Evolutionary conservation across 2,113 vertebrate genomes (phyloP), one percentile per base, ranked within the genome.

Genomic region (Toxotes jaculatrix): DNA sequence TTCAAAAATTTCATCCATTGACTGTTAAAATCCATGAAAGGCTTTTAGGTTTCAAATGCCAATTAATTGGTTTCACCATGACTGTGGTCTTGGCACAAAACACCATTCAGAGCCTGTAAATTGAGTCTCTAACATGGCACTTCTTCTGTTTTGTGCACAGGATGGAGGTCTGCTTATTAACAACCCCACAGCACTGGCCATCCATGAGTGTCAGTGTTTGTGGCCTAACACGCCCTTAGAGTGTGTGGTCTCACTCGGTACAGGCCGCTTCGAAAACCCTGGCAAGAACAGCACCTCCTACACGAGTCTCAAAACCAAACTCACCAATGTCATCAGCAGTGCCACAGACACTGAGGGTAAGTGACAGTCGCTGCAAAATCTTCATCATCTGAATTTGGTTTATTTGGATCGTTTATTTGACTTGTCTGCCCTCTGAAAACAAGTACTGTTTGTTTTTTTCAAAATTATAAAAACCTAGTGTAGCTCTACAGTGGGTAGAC

Each of bases 121-220:
- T 56, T 10, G 38, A 53, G 27, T 71, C 31, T 59, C 56, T 85
- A 53, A 86, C 73, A 38, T 16, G n/a, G 27, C 38, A 27, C 45
- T 45, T 71, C 17, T 5, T 85, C 9, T 81, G 64, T 87, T 85
- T 31, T 83, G 36, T 83, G 47, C 81, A 5, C 88, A 99, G 98
- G 98, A 99, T 73, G 98, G 98, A 82, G 98, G 98, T 70, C 94
- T 99, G 86, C 97, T 99, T 81, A 93, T 99, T 61, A 99, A 99
- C 93, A 99, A 99, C 83, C 97, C 98, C 82, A 97, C 97, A 4
- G 97, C 97, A 0, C 90, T 99, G 83, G 98, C 97, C 5, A 93
- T 99, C 83, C 97, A 98, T 0, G 97, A 98, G 89, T 97, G 96
- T 80, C 97, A 97, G 84, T 97, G 97, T 87, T 94, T 99, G 74